These are phyloP conservation scores for Erpobdella octoculata DNA, from an alignment of 2,888 invertebrate species.

Conservation along the genomic window DNA sequence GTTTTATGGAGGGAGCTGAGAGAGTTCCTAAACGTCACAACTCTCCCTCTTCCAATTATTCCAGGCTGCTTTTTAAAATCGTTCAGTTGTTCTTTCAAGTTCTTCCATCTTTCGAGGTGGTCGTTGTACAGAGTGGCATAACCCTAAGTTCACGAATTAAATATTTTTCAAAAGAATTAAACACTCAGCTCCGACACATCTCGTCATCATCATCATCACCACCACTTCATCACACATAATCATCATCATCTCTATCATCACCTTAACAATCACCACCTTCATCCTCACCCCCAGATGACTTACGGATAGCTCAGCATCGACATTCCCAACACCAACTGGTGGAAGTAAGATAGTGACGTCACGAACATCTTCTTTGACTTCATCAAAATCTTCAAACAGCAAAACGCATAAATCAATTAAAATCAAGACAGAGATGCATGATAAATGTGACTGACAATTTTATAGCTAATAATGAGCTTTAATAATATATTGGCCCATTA, in stretches of 20 bases:
- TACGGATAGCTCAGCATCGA: neutral
- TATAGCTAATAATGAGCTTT: neutral
- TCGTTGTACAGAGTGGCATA: constrained; percentile 1
- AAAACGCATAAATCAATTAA: neutral
- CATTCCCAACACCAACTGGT: neutral
- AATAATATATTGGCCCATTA: no score
- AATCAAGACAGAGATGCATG: neutral
- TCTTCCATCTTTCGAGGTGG: neutral
- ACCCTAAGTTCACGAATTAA: no score
- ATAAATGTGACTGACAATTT: neutral
- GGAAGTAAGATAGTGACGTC: neutral
- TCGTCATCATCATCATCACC: neutral
- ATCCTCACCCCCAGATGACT: neutral
- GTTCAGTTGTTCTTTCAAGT: neutral
- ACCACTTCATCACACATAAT: neutral
- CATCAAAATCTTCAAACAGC: neutral
- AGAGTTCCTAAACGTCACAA: neutral
- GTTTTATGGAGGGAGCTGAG: neutral
- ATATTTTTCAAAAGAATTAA: no score
- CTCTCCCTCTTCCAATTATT: neutral
- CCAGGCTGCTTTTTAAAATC: neutral
- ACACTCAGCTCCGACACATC: no score
- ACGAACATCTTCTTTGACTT: neutral
- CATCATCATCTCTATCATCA: neutral
- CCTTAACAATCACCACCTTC: neutral